These are phyloP conservation scores for Drosophila elegans DNA, from an alignment of 1,140 invertebrate species.

Conservation along the genomic window DNA sequence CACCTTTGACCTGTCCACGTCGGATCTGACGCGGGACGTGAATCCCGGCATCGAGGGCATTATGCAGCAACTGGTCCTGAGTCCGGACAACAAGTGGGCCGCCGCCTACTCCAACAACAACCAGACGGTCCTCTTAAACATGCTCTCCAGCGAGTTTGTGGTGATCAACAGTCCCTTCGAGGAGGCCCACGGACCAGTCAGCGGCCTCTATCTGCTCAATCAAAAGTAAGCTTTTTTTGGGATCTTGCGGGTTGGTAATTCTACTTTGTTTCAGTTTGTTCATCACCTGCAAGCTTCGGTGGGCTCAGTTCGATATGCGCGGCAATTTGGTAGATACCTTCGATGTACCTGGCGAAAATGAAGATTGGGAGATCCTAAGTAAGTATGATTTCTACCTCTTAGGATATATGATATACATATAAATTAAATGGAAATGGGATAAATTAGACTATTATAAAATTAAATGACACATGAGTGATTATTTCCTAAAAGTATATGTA, in stretches of 20 bases:
- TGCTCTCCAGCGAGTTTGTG: slow-evolving; percentile 95
- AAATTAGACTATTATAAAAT: no score
- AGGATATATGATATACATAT: no score
- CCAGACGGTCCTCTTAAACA: slow-evolving; percentile 94
- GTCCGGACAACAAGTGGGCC: slow-evolving; percentile 97
- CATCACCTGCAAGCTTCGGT: slow-evolving; percentile 86
- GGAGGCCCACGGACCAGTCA: slow-evolving; percentile 85
- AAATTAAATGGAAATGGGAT: no score
- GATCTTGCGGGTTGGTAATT: background rate
- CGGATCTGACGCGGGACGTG: slow-evolving; percentile 95
- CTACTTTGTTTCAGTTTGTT: slow-evolving; percentile 83
- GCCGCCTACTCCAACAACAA: slow-evolving; percentile 99
- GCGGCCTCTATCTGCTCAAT: slow-evolving; percentile 91
- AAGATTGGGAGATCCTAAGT: slow-evolving; percentile 90
- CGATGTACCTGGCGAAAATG: slow-evolving; percentile 87
- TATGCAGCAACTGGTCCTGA: slow-evolving; percentile 97
- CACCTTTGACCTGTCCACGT: slow-evolving; percentile 98
- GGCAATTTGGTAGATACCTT: slow-evolving; percentile 89
- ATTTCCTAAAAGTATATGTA: no score
- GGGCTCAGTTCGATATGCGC: slow-evolving; percentile 91
- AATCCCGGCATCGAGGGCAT: slow-evolving; percentile 97
- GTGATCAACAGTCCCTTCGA: slow-evolving; percentile 93
- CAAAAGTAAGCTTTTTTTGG: slow-evolving; percentile 86
- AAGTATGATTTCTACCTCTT: slow-evolving; percentile 48
- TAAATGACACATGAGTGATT: no score